Base-by-base conservation (phyloP, 2,113 vertebrate species). In the Pseudopodoces humilis region DNA sequence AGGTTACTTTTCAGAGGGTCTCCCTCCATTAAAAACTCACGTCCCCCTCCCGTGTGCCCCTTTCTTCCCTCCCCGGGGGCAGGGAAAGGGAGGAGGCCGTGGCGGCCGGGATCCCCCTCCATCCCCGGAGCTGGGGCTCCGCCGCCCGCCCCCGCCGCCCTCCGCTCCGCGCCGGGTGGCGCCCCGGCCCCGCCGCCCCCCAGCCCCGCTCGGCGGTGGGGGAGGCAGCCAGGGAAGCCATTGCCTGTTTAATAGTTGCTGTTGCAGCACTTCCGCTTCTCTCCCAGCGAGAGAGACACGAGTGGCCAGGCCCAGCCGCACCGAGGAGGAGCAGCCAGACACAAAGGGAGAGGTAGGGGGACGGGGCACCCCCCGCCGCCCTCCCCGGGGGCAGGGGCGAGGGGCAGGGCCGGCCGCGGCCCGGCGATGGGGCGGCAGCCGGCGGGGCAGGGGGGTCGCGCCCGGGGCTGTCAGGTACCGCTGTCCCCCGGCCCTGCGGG, bases 1-100 rank as follows among this genome's bases (percentile, higher is more conserved):
- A 44, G 91, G 31, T 56, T 30, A 93, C 93, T 94, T 94, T 72
- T 58, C 58, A 53, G 76, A 80, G 77, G 88, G 68, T 93, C 58
- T 83, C 84, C 71, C 58, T 79, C 84, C 71, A 53, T 94, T 84
- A 83, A 70, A 74, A 94, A 79, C 83, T 94, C 92, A 37, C 56
- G 39, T 30, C 21, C 59, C 71, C 12, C 19, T 41, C 74, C 74
- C 22, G 14, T 58, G 60, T 71, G 24, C 69, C 69, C 86, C 59
- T 81, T 93, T 78, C 80, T 69, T 49, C 43, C 43, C 47, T 62
- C 55, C 24, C 53, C 21, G 39, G 25, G 31, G 15, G 15, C 6
- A 24, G 27, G 31, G 44, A 41, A 39, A 28, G 22, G 16, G 35
- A 25, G 15, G 68, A 58, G 52, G 20, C 90, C n/a, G 53, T 50